Evolutionary conservation across 2,888 invertebrate genomes (phyloP), one percentile per base, ranked within the genome.

Genomic region (Trichogramma evanescens): DNA sequence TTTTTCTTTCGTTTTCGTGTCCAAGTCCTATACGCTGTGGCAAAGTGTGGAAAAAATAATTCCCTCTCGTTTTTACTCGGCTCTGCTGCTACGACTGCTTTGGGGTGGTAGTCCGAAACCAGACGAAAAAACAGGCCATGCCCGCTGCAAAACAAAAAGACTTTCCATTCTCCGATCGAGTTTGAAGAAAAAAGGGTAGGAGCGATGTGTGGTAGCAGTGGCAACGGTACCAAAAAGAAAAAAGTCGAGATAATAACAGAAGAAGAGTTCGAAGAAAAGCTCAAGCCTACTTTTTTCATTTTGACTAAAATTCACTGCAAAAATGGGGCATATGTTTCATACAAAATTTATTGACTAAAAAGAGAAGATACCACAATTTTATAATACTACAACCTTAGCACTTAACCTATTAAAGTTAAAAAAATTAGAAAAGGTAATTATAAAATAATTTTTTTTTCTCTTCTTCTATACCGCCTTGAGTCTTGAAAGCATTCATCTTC

Each of bases 211-310:
- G 39, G 6, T 10, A 5, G 45, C 45, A 6, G 8, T 26, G 26
- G 26, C 26, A 26, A 2, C 26, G 26, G 26, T 26, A 26, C 26
- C 26, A 26, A 26, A 26, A 26, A 26, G 26, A 26, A 26, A 26
- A 26, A 26, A 2, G 26, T 26, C 1, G 26, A 26, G 26, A 26
- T 26, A 26, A 26, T 26, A 26, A 26, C 26, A 26, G 26, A 26
- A 26, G 26, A 26, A 26, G 26, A 26, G 3, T 26, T 26, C 50
- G 52, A 41, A 58, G 54, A 7, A 46, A 51, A 56, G 49, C 55
- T 57, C 56, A n/a, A n/a, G 10, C 53, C 56, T 39, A 53, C 44
- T 49, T 56, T 56, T 56, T 56, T 48, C 44, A 49, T 48, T 57
- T 9, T 10, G 44, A 7, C 45, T 56, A 54, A 61, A 56, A 56